These are phyloP conservation scores for Patella ulyssiponensis DNA, from an alignment of 2,888 invertebrate species.

Conservation along the genomic window DNA sequence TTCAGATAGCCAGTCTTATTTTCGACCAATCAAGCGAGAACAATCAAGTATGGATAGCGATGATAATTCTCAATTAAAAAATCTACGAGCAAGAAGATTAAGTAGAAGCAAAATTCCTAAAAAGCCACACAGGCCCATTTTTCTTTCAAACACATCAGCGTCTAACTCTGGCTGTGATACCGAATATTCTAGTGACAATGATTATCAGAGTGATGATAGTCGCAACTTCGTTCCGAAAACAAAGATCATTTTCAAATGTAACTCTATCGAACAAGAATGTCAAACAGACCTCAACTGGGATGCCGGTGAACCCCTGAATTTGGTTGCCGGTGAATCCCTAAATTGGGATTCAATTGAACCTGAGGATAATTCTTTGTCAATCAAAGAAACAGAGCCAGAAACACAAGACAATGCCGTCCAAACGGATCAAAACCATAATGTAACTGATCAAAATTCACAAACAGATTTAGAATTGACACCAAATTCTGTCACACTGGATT, in stretches of 20 bases:
- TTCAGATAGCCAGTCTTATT: not conserved
- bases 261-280: not conserved
- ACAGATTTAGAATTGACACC: not conserved
- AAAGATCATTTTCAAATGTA: not conserved
- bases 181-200: not conserved
- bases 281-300: not conserved
- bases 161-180: not conserved
- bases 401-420: not conserved
- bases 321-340: too few species aligned
- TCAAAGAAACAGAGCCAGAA: not conserved
- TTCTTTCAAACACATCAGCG: too few species aligned
- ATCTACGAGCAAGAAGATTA: not conserved
- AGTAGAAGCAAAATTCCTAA: not conserved
- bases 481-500: not conserved
- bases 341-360: too few species aligned
- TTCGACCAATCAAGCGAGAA: not conserved
- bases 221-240: not conserved
- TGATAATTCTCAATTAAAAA: not conserved
- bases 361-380: not conserved
- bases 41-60: not conserved
- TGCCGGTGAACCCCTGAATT: not conserved
- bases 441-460: not conserved
- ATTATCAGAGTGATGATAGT: conserved; percentile 1
- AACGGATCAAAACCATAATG: not conserved
- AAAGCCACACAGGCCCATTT: too few species aligned